Percentiles rank a stretch among this genome's conserved stretches.
Evolutionary conservation across 2,888 invertebrate genomes (phyloP).

Genomic region (Drosophila mercatorum): DNA sequence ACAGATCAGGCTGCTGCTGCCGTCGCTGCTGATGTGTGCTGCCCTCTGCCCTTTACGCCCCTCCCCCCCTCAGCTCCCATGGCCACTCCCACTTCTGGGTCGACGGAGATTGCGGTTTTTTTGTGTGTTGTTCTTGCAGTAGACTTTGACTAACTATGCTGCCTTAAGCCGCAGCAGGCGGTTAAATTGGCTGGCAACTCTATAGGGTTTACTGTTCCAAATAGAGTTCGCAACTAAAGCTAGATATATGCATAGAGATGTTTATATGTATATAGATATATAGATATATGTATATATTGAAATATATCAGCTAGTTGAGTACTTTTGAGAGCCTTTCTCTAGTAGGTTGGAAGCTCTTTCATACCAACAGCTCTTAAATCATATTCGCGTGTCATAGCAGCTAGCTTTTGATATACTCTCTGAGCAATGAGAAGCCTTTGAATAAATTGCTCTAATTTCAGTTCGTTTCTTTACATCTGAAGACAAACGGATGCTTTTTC

Average conservation of each 20-base stretch:
- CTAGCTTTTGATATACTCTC: background rate
- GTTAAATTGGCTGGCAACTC: slow-evolving; percentile 35
- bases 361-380: too few species aligned
- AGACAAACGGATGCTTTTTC: too few species aligned
- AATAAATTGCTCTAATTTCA: too few species aligned
- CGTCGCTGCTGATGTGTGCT: slow-evolving; percentile 39
- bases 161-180: slow-evolving; percentile 21
- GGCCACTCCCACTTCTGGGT: slow-evolving; percentile 8
- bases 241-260: background rate
- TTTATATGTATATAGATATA: too few species aligned
- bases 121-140: background rate
- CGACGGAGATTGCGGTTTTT: slow-evolving; percentile 35
- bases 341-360: background rate
- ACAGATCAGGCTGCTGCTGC: slow-evolving; percentile 66
- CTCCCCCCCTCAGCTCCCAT: background rate
- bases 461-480: too few species aligned
- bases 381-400: background rate
- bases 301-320: background rate
- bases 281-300: background rate
- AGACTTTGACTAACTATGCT: slow-evolving; percentile 40
- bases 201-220: background rate
- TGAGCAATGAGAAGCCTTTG: too few species aligned
- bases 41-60: background rate
- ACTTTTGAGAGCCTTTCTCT: background rate
- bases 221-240: background rate